phyloP scores from a whole-genome alignment of 92 coral and sea anemone species.

The Umimayanthus chanpuru region DNA sequence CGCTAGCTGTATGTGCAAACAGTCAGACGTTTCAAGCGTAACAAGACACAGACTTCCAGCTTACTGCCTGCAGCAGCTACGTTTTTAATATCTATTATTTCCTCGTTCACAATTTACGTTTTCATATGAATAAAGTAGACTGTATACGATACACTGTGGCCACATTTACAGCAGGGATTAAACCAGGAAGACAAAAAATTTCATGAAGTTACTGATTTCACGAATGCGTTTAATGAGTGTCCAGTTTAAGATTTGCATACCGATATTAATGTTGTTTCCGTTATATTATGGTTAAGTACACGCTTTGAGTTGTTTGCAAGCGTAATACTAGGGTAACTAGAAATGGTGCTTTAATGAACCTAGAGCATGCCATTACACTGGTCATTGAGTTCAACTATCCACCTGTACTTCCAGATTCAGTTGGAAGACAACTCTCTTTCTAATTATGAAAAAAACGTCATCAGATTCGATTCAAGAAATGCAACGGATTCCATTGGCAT shows the following conservation, averaged over 20 bases:
- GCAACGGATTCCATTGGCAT: background rate
- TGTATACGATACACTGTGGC: background rate
- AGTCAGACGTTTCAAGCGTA: background rate
- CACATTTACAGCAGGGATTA: background rate
- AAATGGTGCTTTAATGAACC: no score
- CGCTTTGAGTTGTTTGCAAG: no score
- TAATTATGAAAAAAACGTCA: background rate
- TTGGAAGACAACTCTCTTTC: no score
- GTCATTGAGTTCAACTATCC: background rate
- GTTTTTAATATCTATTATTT: conserved; percentile 9
- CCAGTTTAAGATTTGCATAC: no score
- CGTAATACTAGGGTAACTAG: no score
- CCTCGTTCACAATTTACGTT: conserved; percentile 1
- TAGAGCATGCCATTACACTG: no score
- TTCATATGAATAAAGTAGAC: background rate
- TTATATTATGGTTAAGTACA: no score
- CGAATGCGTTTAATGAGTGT: no score
- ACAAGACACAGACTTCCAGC: conserved; percentile 13
- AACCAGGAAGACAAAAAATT: background rate
- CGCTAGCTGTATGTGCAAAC: background rate
- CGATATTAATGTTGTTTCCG: no score
- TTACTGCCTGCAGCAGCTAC: conserved; percentile 19
- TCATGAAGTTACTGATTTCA: background rate
- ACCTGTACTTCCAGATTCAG: background rate
- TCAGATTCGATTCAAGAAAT: background rate